phyloP scores from a whole-genome alignment of 2,888 invertebrate genomes.

The Crepidodera aurea region DNA sequence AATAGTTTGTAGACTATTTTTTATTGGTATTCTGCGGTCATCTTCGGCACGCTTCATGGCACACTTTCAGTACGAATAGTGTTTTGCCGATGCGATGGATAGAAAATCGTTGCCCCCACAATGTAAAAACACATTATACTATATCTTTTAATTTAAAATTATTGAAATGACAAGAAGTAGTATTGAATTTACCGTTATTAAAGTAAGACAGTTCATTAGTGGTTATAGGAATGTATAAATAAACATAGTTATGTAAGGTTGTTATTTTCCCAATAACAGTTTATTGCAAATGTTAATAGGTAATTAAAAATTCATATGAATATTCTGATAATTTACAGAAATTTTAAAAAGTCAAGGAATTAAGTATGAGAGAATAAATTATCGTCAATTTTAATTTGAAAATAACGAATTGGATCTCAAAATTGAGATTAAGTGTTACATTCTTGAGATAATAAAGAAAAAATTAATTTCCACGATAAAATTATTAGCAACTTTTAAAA shows the following conservation, averaged over 20 bases:
- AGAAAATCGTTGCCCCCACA: neutral
- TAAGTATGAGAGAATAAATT: no score
- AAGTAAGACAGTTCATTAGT: no score
- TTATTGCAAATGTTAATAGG: neutral
- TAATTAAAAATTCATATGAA: neutral
- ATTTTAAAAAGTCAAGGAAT: no score
- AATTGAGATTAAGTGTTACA: no score
- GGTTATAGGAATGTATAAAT: neutral
- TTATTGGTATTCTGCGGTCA: slow-evolving; percentile 16
- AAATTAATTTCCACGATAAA: no score
- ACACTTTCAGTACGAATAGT: slow-evolving; percentile 9
- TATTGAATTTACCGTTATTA: neutral
- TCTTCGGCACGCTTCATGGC: slow-evolving; percentile 22
- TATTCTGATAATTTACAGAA: no score
- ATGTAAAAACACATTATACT: no score
- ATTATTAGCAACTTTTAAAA: no score
- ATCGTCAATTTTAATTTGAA: no score
- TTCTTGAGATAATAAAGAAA: no score
- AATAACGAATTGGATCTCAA: no score
- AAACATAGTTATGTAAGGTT: neutral
- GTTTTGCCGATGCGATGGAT: neutral
- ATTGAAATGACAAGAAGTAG: neutral
- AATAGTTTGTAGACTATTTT: slow-evolving; percentile 2
- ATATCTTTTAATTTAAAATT: neutral
- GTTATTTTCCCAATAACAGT: neutral